phyloP scores from a whole-genome alignment of 2,888 invertebrate species.

The Aphidoletes aphidimyza region DNA sequence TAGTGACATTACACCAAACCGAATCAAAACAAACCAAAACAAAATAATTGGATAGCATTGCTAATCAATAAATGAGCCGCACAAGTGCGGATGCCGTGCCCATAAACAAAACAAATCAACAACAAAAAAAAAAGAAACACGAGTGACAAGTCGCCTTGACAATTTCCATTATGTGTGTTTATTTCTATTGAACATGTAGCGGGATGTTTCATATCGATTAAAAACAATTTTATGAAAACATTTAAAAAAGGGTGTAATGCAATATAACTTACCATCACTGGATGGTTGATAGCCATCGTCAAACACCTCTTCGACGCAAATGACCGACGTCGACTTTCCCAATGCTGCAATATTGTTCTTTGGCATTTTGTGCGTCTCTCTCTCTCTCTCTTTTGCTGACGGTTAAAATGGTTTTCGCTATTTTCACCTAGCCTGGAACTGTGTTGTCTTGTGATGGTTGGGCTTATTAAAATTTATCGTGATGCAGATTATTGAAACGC shows the following conservation, averaged over 20 bases:
- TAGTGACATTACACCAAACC: neutral
- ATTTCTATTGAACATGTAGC: neutral
- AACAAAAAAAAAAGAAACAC: too few species aligned
- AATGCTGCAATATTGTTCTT: constrained; percentile 35
- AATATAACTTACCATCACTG: constrained; percentile 73
- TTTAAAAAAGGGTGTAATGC: constrained; percentile 56
- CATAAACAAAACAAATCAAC: neutral
- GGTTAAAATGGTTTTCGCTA: too few species aligned
- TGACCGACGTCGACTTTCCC: constrained; percentile 66
- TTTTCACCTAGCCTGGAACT: neutral
- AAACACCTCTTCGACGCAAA: constrained; percentile 82
- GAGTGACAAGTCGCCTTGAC: neutral
- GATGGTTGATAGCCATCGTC: constrained; percentile 86
- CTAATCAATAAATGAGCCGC: neutral
- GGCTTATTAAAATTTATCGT: neutral
- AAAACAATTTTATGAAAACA: neutral
- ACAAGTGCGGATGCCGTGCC: neutral
- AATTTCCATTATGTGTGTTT: neutral
- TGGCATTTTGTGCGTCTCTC: neutral
- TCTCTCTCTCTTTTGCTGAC: neutral
- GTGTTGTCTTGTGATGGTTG: neutral
- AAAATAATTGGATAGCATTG: neutral
- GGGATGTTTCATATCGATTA: neutral
- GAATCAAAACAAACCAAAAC: constrained; percentile 1
- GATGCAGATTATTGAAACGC: neutral